These are phyloP conservation scores for Apamea epomidion DNA, from an alignment of 2,888 invertebrate species.

Conservation along the genomic window DNA sequence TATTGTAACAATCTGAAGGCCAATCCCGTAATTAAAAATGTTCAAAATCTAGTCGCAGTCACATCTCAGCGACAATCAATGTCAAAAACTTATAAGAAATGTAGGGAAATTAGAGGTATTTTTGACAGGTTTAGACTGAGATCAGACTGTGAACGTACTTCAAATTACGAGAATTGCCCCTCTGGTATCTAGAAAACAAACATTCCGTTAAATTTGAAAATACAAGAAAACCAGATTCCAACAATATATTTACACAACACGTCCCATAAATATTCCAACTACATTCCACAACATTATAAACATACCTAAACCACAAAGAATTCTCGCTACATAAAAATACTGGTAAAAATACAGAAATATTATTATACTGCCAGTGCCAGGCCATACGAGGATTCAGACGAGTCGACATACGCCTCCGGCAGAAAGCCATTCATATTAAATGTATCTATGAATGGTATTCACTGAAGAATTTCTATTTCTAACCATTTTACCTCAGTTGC, in stretches of 20 bases:
- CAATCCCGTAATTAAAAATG: too few species aligned
- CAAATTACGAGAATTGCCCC: too few species aligned
- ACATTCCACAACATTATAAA: background rate
- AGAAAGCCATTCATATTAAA: background rate
- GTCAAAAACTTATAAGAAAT: too few species aligned
- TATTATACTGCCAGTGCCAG: background rate
- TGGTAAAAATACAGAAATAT: background rate
- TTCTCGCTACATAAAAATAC: background rate
- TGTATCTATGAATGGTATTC: background rate
- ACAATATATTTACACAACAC: background rate
- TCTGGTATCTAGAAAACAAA: background rate
- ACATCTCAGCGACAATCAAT: too few species aligned
- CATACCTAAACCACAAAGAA: background rate
- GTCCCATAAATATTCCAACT: background rate
- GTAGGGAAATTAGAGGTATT: too few species aligned
- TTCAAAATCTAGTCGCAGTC: background rate
- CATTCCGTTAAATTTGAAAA: background rate
- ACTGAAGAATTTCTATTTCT: background rate
- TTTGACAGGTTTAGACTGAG: too few species aligned
- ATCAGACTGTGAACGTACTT: too few species aligned
- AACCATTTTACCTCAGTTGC: background rate
- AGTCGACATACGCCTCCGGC: background rate
- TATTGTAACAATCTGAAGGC: background rate
- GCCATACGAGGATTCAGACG: background rate
- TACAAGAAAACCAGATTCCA: background rate